Conservation (phyloP, 64 coral and sea anemone species). For the Dendrophyllia cribrosa region DNA sequence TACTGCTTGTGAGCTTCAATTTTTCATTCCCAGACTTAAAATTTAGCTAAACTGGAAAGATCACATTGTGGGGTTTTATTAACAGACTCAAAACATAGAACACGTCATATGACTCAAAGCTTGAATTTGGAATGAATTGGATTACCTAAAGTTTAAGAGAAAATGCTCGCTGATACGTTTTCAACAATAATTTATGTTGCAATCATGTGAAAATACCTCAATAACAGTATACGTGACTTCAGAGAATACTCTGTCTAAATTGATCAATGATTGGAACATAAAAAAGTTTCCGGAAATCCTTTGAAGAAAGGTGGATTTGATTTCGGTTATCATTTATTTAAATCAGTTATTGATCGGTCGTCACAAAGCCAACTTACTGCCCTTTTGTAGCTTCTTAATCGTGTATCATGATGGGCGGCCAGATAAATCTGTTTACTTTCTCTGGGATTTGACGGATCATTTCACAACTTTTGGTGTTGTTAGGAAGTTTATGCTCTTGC, state of each 20-base stretch:
- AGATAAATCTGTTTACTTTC: neutral
- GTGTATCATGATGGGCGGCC: neutral
- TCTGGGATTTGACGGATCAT: neutral
- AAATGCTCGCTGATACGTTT: too few species aligned
- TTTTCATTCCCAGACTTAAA: too few species aligned
- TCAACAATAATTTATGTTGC: too few species aligned
- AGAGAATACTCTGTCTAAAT: neutral
- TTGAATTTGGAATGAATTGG: too few species aligned
- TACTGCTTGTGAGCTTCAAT: too few species aligned
- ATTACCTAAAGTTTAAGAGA: too few species aligned
- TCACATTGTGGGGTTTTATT: too few species aligned
- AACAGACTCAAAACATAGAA: too few species aligned
- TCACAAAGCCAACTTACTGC: neutral
- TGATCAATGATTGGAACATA: neutral
- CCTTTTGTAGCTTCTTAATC: neutral
- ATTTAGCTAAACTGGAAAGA: too few species aligned
- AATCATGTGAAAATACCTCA: too few species aligned
- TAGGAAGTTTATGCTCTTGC: neutral
- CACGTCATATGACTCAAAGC: too few species aligned
- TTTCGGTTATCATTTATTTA: neutral
- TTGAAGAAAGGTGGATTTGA: neutral
- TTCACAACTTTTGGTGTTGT: neutral
- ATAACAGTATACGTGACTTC: slow-evolving; percentile 1
- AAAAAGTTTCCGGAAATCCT: neutral
- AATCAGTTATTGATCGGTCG: neutral